Percentiles rank a stretch among this genome's conserved stretches.
phyloP scores from a whole-genome alignment of 2,797 vertebrate species.

The Pseudochaenichthys georgianus region DNA sequence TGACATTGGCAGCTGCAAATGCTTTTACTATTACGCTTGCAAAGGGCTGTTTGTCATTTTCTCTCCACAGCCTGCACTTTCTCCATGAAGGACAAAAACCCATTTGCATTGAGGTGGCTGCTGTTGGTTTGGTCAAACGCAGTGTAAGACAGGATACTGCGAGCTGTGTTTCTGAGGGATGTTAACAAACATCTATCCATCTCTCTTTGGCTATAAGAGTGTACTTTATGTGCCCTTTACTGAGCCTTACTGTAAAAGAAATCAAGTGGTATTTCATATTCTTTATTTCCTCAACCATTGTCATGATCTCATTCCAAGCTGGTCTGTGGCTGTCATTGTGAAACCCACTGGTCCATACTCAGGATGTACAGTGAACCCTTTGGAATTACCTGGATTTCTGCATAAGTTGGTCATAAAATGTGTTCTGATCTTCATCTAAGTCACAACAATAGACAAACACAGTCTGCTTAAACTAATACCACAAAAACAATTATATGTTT shows the following conservation, averaged over 20 bases:
- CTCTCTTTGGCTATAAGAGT: constrained; percentile 4
- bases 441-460: no score
- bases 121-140: constrained; percentile 52
- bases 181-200: constrained; percentile 2
- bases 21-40: constrained; percentile 63
- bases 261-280: constrained; percentile 14
- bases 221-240: constrained; percentile 8
- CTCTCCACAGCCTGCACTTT: constrained; percentile 44
- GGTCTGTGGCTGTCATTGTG: constrained; percentile 9
- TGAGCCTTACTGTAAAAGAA: not conserved
- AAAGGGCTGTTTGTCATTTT: constrained; percentile 65
- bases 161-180: constrained; percentile 30
- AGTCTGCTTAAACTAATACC: no score
- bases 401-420: no score
- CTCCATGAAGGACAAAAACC: constrained; percentile 54
- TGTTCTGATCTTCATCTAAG: no score
- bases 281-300: constrained; percentile 29
- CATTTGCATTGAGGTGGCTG: constrained; percentile 64
- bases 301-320: constrained; percentile 17
- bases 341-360: constrained; percentile 3
- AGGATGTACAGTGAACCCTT: not conserved
- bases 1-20: constrained; percentile 72
- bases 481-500: no score
- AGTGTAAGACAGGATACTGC: constrained; percentile 36
- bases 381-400: no score